Base-by-base conservation (phyloP, 2,888 invertebrate genomes). In the Linnaemya vulpina region DNA sequence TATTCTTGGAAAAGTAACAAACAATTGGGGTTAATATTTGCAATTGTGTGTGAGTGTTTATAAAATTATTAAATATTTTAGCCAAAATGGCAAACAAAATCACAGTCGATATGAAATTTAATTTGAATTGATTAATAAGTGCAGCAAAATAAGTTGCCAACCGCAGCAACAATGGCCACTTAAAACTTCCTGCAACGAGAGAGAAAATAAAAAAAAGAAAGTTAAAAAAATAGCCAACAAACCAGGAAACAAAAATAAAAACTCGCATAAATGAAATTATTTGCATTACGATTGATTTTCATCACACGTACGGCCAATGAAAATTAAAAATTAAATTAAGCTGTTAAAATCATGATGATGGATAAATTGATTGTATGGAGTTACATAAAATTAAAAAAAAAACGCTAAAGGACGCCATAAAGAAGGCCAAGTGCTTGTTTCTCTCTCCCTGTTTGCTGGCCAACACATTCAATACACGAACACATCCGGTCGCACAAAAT, bases 291-390 rank as follows among this genome's bases (percentile, higher is more conserved):
- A 79, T 82, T 85, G 78, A 82, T 85, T 82, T 82, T 78, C 82
- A 82, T 71, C 75, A 71, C 85, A 79, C 85, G 82, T 79, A 82
- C 71, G 79, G 73, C 82, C 78, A 85, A 79, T 75, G 75, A 67
- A 82, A 82, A 78, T 85, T 78, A 78, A 85, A 82, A 85, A 79
- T 75, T 74, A 71, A 82, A 85, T 85, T 82, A 78, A 85, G 75
- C 70, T 79, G 78, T 78, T 82, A 70, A 81, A 81, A 77, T 78
- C 81, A 82, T 74, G 78, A 78, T 73, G 73, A 76, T 17, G 65
- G 71, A 49, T 8, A 63, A 70, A 43, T 70, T 53, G 67, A 83
- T 75, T 65, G 46, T 17, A 65, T 30, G n/a, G 58, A 55, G 51
- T 65, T n/a, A 9, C 10, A 10, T 46, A 22, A 58, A 58, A 58